phyloP scores from a whole-genome alignment of 2,888 invertebrate genomes.

The Dasypogon diadema region DNA sequence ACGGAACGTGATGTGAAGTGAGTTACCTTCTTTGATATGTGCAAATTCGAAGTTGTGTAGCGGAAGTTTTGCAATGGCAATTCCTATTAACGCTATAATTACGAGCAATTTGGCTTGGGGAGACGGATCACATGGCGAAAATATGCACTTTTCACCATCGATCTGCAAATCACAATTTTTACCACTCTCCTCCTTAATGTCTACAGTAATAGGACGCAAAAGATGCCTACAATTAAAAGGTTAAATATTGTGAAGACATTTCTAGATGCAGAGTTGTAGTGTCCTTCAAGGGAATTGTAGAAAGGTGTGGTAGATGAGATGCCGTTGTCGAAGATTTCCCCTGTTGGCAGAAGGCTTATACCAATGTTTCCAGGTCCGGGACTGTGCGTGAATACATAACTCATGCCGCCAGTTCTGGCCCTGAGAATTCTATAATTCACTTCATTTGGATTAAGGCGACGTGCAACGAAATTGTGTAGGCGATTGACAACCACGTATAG shows the following conservation, averaged over 20 bases:
- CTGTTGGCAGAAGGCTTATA: constrained; percentile 57
- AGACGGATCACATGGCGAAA: constrained; percentile 22
- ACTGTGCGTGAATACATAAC: constrained; percentile 72
- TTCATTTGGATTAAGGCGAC: constrained; percentile 72
- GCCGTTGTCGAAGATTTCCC: constrained; percentile 58
- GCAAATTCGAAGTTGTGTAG: too few species aligned
- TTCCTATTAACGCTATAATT: not conserved
- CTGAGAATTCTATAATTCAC: constrained; percentile 78
- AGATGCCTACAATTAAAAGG: not conserved
- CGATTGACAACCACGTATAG: constrained; percentile 78
- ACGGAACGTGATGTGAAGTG: constrained; percentile 11
- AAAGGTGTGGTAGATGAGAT: constrained; percentile 60
- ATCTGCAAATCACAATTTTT: not conserved
- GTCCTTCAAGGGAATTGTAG: constrained; percentile 58
- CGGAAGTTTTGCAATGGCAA: not conserved
- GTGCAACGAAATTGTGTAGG: constrained; percentile 75
- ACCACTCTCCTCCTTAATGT: not conserved
- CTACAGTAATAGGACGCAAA: not conserved
- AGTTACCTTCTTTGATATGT: too few species aligned
- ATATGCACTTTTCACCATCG: not conserved
- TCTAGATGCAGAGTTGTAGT: constrained; percentile 49
- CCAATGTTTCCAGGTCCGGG: constrained; percentile 59
- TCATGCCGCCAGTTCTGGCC: constrained; percentile 73
- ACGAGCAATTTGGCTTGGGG: too few species aligned
- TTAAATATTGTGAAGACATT: constrained; percentile 12